Percentiles rank a stretch among this genome's conserved stretches.
Conservation (phyloP, 2,113 vertebrate genomes). For the Brachirus orientalis region DNA sequence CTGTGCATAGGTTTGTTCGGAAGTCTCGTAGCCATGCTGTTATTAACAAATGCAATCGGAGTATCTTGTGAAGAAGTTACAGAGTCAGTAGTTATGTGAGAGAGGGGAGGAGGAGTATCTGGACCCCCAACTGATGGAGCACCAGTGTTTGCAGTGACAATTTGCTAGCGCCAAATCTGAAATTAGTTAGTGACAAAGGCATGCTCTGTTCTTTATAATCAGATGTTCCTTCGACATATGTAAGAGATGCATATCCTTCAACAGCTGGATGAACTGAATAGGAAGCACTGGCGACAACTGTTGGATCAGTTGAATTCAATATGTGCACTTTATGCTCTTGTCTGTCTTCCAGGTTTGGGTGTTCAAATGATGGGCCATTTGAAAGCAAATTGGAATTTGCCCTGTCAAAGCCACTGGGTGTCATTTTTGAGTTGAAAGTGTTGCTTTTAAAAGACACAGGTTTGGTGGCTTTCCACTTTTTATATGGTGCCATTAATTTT, state of each 20-base stretch:
- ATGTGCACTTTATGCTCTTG: constrained; percentile 33
- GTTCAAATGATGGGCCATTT: constrained; percentile 44
- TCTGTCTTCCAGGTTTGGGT: constrained; percentile 36
- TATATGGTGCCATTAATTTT: constrained; percentile 57
- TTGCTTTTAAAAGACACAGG: constrained; percentile 48
- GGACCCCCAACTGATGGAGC: constrained; percentile 17
- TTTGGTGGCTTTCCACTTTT: constrained; percentile 58
- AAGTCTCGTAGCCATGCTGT: constrained; percentile 13
- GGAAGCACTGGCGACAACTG: constrained; percentile 16
- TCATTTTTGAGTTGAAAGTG: constrained; percentile 50
- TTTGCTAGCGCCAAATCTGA: constrained; percentile 30
- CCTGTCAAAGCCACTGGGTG: constrained; percentile 47
- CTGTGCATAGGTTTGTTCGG: constrained; percentile 11
- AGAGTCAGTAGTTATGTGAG: constrained; percentile 22
- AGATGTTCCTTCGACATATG: constrained; percentile 23
- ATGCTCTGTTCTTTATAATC: constrained; percentile 18
- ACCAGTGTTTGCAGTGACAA: not conserved
- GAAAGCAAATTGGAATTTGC: constrained; percentile 46
- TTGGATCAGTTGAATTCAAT: constrained; percentile 28
- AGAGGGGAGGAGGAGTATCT: constrained; percentile 7
- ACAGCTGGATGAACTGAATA: constrained; percentile 31
- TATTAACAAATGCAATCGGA: constrained; percentile 2
- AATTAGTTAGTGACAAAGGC: constrained; percentile 37
- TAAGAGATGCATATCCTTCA: constrained; percentile 31
- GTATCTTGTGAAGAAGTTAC: constrained; percentile 27